These are phyloP conservation scores for Drosophila punjabiensis DNA, from an alignment of 1,140 invertebrate species.

Conservation along the genomic window DNA sequence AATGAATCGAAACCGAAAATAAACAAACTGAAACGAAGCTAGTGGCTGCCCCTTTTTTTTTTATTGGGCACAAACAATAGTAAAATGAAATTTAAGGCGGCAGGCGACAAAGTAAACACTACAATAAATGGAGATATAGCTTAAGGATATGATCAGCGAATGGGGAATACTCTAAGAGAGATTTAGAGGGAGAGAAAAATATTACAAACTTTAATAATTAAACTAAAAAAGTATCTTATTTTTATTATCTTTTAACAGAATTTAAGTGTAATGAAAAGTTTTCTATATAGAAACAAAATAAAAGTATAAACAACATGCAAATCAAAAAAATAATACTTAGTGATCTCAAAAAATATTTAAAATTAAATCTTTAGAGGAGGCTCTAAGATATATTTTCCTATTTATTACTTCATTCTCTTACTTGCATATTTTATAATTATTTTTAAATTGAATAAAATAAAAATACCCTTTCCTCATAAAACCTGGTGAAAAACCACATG, in stretches of 20 bases:
- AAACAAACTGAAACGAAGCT: slow-evolving; percentile 48
- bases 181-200: background rate
- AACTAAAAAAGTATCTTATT: background rate
- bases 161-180: slow-evolving; percentile 21
- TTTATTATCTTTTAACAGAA: background rate
- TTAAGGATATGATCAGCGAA: slow-evolving; percentile 2
- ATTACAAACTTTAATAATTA: background rate
- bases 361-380: background rate
- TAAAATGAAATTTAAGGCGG: slow-evolving; percentile 68
- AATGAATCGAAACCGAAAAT: slow-evolving; percentile 58
- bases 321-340: too few relatives aligned
- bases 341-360: background rate
- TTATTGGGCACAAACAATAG: slow-evolving; percentile 58
- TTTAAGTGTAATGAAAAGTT: too few relatives aligned
- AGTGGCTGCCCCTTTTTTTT: slow-evolving; percentile 59
- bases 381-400: background rate
- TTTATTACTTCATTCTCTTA: background rate
- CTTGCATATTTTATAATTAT: background rate
- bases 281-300: too few relatives aligned
- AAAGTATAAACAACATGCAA: background rate
- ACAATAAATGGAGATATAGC: slow-evolving; percentile 47
- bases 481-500: slow-evolving; percentile 3
- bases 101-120: slow-evolving; percentile 80
- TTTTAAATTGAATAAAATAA: background rate
- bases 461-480: background rate